These are phyloP conservation scores for Podarcis muralis DNA, from an alignment of 2,113 vertebrate species.

Conservation along the genomic window DNA sequence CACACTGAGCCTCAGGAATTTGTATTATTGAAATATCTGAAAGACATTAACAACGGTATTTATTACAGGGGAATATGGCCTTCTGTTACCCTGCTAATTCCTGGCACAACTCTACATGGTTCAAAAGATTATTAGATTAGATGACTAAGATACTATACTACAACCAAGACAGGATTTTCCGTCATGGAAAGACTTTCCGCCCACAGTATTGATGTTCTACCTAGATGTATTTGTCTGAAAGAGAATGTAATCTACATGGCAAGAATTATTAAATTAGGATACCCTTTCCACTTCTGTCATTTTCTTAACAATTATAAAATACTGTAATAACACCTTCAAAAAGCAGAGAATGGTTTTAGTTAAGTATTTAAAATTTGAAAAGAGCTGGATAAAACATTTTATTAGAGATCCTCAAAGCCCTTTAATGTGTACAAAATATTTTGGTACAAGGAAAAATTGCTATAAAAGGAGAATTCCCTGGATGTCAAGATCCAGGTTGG, in stretches of 20 bases:
- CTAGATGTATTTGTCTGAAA: slow-evolving; percentile 23
- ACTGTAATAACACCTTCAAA: neutral
- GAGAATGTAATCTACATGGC: slow-evolving; percentile 12
- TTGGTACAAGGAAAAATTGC: no score
- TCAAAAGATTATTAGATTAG: slow-evolving; percentile 71
- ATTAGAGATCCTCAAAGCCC: neutral
- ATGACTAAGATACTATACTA: slow-evolving; percentile 54
- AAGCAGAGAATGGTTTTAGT: neutral
- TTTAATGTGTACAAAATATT: neutral
- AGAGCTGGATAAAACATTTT: neutral
- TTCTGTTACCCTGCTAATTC: slow-evolving; percentile 63
- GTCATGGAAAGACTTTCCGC: slow-evolving; percentile 64
- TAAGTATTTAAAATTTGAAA: neutral
- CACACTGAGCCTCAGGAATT: neutral
- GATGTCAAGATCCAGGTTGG: no score
- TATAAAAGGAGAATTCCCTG: no score
- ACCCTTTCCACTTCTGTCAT: neutral
- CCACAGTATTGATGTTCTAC: slow-evolving; percentile 17
- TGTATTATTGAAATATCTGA: neutral
- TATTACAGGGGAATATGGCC: slow-evolving; percentile 44
- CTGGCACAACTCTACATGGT: slow-evolving; percentile 55
- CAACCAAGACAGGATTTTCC: slow-evolving; percentile 66
- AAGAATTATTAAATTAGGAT: slow-evolving; percentile 19
- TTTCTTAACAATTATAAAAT: neutral
- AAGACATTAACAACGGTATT: slow-evolving; percentile 7